Conservation (phyloP, 2,797 vertebrate genomes). For the Pseudochaenichthys georgianus region DNA sequence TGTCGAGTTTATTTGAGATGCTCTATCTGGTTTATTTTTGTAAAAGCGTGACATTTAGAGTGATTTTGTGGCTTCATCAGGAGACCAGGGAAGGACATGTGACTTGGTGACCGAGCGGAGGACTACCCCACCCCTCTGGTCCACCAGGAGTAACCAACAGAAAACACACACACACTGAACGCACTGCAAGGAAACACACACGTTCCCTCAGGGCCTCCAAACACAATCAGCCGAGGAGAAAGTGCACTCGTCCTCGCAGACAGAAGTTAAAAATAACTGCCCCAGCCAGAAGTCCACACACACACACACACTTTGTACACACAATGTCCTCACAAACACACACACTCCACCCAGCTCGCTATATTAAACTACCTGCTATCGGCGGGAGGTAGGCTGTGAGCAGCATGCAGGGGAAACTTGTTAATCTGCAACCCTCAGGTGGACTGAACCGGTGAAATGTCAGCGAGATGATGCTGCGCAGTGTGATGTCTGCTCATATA, state of each 20-base stretch:
- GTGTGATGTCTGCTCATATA: slow-evolving; percentile 2
- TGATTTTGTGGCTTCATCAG: slow-evolving; percentile 8
- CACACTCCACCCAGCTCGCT: slow-evolving; percentile 20
- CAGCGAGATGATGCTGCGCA: slow-evolving; percentile 32
- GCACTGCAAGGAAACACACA: slow-evolving; percentile 15
- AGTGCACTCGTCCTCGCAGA: slow-evolving; percentile 50
- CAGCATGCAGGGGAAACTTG: slow-evolving; percentile 17
- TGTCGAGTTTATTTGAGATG: not conserved
- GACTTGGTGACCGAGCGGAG: slow-evolving; percentile 31
- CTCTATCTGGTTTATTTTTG: not conserved
- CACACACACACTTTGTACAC: slow-evolving; percentile 1
- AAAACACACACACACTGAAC: slow-evolving; percentile 15
- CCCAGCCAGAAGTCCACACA: slow-evolving; percentile 24
- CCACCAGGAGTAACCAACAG: slow-evolving; percentile 37
- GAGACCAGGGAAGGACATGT: slow-evolving; percentile 16
- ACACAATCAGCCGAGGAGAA: slow-evolving; percentile 51
- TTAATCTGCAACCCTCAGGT: slow-evolving; percentile 30
- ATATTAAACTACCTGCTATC: slow-evolving; percentile 56
- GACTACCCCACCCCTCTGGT: slow-evolving; percentile 26
- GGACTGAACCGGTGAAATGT: slow-evolving; percentile 40
- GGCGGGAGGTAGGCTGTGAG: slow-evolving; percentile 14
- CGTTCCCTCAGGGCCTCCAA: slow-evolving; percentile 24
- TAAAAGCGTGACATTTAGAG: not conserved
- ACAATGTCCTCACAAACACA: slow-evolving; percentile 17
- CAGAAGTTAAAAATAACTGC: slow-evolving; percentile 74